Evolutionary conservation across 92 coral and sea anemone genomes (phyloP).

Genomic region (Palythoa grandis): DNA sequence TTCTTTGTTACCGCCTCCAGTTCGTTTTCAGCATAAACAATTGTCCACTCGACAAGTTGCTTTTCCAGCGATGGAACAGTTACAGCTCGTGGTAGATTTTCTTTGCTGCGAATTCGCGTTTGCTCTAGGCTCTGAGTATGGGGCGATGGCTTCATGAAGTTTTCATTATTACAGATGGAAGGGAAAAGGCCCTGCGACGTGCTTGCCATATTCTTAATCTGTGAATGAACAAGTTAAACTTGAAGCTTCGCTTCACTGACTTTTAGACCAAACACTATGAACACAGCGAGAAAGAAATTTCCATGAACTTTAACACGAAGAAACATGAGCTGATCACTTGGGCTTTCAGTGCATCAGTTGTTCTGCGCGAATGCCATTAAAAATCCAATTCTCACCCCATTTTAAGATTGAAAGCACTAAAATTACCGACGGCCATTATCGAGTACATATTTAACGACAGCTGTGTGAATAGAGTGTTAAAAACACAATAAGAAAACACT

Average conservation of each 20-base stretch:
- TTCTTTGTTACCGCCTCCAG: conserved; percentile 17
- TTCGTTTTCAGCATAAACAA: conserved; percentile 25
- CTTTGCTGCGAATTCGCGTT: neutral
- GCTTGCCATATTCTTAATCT: conserved; percentile 12
- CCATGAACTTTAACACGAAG: neutral
- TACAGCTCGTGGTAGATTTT: neutral
- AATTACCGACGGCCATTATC: neutral
- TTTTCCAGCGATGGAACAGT: conserved; percentile 23
- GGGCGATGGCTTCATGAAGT: neutral
- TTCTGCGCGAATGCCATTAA: conserved; percentile 2
- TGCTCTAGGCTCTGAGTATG: conserved; percentile 15
- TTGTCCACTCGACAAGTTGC: conserved; percentile 34
- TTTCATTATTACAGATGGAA: conserved; percentile 10
- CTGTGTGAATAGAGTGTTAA: conserved; percentile 29
- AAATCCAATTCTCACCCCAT: neutral
- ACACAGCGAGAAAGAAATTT: neutral
- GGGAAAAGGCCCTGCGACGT: conserved; percentile 33
- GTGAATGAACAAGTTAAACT: neutral
- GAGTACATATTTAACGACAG: neutral
- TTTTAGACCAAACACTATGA: neutral
- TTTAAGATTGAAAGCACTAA: neutral
- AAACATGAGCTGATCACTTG: neutral
- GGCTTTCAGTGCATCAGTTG: neutral
- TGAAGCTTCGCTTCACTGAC: neutral
- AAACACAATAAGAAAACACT: conserved; percentile 7